Evolutionary conservation across 2,888 invertebrate species (phyloP).

Genomic region (Andrena minutula): DNA sequence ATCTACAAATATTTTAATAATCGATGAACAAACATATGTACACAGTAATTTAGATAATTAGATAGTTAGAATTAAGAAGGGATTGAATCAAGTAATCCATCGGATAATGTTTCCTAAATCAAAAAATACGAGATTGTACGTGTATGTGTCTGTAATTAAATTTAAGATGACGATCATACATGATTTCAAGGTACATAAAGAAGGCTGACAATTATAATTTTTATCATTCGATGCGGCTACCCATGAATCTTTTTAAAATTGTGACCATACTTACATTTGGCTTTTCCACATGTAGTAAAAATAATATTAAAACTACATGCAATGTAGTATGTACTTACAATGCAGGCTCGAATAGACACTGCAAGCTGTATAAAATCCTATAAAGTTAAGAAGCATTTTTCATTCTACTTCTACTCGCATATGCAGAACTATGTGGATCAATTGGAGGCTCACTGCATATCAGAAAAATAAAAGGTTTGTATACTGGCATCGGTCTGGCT

Average conservation of each 20-base stretch:
- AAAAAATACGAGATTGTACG: conserved; percentile 21
- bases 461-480: conserved; percentile 86
- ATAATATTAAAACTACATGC: no score
- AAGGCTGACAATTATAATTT: conserved; percentile 54
- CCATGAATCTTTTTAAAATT: no score
- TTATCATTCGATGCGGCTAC: background rate
- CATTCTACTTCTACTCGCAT: conserved; percentile 52
- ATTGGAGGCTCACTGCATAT: conserved; percentile 87
- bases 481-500: conserved; percentile 88
- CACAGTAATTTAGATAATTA: no score
- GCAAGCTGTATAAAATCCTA: background rate
- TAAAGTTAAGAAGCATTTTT: conserved; percentile 39
- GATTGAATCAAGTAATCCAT: conserved; percentile 22
- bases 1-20: no score
- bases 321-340: no score
- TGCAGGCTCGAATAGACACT: background rate
- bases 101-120: conserved; percentile 19
- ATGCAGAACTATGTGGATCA: conserved; percentile 88
- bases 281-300: no score
- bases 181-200: conserved; percentile 32
- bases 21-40: no score
- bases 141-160: conserved; percentile 25
- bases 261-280: no score
- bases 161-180: conserved; percentile 20
- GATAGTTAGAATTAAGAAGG: background rate